These are phyloP conservation scores for Piaya cayana DNA, from an alignment of 2,113 vertebrate species.

Conservation along the genomic window DNA sequence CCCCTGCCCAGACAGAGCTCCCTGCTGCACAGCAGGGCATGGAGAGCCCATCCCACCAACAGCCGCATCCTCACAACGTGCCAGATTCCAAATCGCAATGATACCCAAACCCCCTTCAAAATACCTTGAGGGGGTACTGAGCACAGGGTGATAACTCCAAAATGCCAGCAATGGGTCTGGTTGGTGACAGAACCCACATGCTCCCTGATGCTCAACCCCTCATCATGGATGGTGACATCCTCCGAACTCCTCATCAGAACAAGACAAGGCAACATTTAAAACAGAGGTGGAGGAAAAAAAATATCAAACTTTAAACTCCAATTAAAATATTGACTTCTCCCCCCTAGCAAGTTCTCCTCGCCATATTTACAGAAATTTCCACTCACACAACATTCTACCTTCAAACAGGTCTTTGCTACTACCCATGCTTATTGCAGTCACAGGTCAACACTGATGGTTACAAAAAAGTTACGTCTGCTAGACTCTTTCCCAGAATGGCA, in stretches of 20 bases:
- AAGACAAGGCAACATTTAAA: neutral
- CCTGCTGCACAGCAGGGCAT: neutral
- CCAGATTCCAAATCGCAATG: neutral
- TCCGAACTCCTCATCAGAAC: neutral
- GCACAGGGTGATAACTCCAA: accelerated
- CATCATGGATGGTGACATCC: neutral
- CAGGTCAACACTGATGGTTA: neutral
- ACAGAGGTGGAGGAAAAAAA: neutral
- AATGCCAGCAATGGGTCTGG: neutral
- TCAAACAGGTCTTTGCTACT: neutral
- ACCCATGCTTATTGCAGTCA: neutral
- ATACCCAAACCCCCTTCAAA: neutral
- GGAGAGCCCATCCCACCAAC: neutral
- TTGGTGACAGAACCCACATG: neutral
- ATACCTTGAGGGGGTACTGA: neutral
- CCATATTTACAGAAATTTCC: neutral
- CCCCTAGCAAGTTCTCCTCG: neutral
- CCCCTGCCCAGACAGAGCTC: neutral
- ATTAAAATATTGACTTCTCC: neutral
- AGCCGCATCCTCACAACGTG: neutral
- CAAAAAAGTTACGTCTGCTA: neutral
- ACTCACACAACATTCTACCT: neutral
- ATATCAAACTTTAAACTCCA: neutral
- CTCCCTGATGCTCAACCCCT: neutral
- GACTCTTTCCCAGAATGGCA: neutral